These are phyloP conservation scores for Mus musculus DNA, from an alignment of 2,113 vertebrate species.

Conservation along the genomic window GRCm39 chr11:85364501-85365000, in stretches of 20 bases:
- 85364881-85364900: background rate
- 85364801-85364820: background rate
- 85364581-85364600: background rate
- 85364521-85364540: background rate
- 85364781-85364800: background rate
- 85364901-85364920: background rate
- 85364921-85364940: background rate
- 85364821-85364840: background rate
- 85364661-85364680: background rate
- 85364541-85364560: background rate
- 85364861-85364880: background rate
- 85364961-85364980: constrained; percentile 29
- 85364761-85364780: background rate
- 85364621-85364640: background rate
- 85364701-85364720: background rate
- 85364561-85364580: background rate
- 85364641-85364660: background rate
- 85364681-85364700: background rate
- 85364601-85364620: background rate
- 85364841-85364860: background rate
- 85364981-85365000: constrained; percentile 86
- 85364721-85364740: background rate
- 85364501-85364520: constrained; percentile 43
- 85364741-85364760: background rate
- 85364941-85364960: too few species aligned